Evolutionary conservation across 2,113 vertebrate genomes (phyloP).

Genomic region (Mystacornis crossleyi): DNA sequence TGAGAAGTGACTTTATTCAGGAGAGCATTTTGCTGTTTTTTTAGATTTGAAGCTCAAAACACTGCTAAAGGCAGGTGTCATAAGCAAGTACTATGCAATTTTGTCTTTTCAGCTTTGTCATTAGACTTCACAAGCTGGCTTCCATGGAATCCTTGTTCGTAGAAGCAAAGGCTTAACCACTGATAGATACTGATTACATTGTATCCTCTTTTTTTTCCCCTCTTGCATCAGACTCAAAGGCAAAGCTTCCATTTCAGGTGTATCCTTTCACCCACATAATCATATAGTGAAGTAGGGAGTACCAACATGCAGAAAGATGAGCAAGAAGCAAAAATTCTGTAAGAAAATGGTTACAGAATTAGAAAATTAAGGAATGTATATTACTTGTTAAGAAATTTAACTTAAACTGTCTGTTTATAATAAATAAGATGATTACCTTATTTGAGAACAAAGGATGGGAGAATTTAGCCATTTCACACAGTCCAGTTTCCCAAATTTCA

Average conservation of each 20-base stretch:
- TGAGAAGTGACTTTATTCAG: background rate
- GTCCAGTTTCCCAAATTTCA: background rate
- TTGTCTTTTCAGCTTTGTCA: background rate
- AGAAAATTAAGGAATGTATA: background rate
- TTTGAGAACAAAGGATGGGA: background rate
- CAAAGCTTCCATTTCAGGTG: background rate
- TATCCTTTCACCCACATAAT: background rate
- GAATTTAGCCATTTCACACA: background rate
- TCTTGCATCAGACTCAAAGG: background rate
- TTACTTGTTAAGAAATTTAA: background rate
- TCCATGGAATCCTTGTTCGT: background rate
- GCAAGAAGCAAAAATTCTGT: background rate
- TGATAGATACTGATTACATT: background rate
- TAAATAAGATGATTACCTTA: background rate
- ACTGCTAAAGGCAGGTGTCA: background rate
- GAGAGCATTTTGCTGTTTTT: rapidly evolving
- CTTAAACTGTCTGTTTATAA: background rate
- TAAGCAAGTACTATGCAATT: background rate
- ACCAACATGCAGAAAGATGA: background rate
- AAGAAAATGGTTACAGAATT: background rate
- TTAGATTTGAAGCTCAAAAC: background rate
- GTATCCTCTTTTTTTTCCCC: background rate
- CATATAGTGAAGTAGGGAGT: background rate
- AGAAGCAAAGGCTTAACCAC: background rate
- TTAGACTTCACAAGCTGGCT: background rate